Percentiles rank a stretch among this genome's conserved stretches.
phyloP scores from a whole-genome alignment of 2,797 vertebrate species.

The Chaetophractus vellerosus region DNA sequence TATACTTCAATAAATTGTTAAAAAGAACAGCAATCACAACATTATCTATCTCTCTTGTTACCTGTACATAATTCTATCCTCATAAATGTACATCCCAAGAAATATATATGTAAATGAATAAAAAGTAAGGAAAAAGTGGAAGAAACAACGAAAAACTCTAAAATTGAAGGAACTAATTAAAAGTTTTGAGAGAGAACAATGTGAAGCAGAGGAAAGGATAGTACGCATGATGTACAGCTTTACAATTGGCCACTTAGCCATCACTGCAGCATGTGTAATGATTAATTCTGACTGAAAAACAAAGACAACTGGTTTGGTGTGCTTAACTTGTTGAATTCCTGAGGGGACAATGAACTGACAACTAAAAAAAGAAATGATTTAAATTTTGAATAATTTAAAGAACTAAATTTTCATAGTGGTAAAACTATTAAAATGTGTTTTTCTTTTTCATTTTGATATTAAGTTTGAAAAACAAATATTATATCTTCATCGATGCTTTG shows the following conservation, averaged over 20 bases:
- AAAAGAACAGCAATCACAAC: too few species aligned
- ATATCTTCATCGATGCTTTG: background rate
- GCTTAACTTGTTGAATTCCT: conserved; percentile 67
- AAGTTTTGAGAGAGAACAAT: conserved; percentile 56
- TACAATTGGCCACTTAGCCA: conserved; percentile 48
- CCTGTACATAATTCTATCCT: background rate
- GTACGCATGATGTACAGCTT: background rate
- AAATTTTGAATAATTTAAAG: conserved; percentile 71
- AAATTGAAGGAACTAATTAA: conserved; percentile 66
- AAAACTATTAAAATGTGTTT: conserved; percentile 12
- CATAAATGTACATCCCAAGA: background rate
- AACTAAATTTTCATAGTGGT: conserved; percentile 36
- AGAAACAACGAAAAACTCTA: background rate
- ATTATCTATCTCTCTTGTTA: background rate
- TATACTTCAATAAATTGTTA: too few species aligned
- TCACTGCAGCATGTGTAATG: conserved; percentile 41
- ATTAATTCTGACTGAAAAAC: conserved; percentile 76
- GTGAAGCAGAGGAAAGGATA: conserved; percentile 13
- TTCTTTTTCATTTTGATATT: conserved; percentile 1
- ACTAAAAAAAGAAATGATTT: conserved; percentile 57
- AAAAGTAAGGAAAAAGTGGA: background rate
- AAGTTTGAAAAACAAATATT: background rate
- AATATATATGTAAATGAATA: background rate
- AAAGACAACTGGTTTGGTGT: conserved; percentile 66
- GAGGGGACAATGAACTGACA: conserved; percentile 59